These are phyloP conservation scores for Malurus cyaneus DNA, from an alignment of 2,113 vertebrate species.

Conservation along the genomic window DNA sequence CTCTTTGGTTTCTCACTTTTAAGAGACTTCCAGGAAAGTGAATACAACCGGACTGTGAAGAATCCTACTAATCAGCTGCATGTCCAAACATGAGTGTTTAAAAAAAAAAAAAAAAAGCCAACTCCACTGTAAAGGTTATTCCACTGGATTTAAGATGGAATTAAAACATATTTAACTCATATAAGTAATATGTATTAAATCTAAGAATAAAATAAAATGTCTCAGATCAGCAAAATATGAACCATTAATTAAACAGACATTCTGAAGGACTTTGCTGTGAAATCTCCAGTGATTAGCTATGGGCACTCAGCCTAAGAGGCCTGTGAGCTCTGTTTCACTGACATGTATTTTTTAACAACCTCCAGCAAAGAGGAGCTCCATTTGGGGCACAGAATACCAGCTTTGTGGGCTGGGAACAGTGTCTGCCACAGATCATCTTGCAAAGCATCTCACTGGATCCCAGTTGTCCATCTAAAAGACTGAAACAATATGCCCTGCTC, in stretches of 20 bases:
- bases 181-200: not conserved
- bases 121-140: not conserved
- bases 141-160: not conserved
- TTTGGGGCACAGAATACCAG: not conserved
- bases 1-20: not conserved
- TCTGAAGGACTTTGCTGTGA: not conserved
- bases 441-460: not conserved
- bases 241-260: conserved; percentile 7
- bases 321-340: conserved; percentile 23
- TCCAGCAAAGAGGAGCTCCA: not conserved
- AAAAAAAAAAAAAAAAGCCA: not conserved
- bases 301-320: conserved; percentile 12
- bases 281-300: not conserved
- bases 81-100: not conserved
- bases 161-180: not conserved
- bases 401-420: not conserved
- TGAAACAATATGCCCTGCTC: not conserved
- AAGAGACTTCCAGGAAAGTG: not conserved
- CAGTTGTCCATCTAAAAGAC: not conserved
- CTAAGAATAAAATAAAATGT: conserved; percentile 24
- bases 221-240: conserved; percentile 6
- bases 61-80: not conserved
- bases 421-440: not conserved
- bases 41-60: not conserved
- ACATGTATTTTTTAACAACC: conserved; percentile 51